Evolutionary conservation across 2,113 vertebrate genomes (phyloP), one percentile per base, ranked within the genome.

Genomic region (Erinaceus europaeus): DNA sequence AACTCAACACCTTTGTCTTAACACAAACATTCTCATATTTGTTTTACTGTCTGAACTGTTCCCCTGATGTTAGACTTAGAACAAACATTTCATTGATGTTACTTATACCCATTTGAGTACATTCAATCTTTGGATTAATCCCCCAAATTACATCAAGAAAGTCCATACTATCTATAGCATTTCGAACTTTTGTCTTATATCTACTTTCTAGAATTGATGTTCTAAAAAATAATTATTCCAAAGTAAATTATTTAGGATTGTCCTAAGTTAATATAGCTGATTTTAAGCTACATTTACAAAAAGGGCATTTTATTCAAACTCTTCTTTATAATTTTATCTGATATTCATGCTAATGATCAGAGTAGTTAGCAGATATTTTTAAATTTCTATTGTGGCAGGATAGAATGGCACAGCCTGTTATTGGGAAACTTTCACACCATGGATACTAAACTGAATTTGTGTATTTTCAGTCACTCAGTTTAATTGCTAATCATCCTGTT

Each of bases 121-220:
- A 72, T 89, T 48, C 9, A 18, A 20, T 44, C 68, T 92, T 77
- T 48, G 32, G 50, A 79, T 86, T 84, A 88, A 72, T 84, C 34
- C 82, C 73, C 34, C 38, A 93, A 34, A 69, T 89, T 74, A 50
- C 34, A 48, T 80, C 71, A 85, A 38, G 73, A 83, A 91, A 84
- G 78, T 85, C 34, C 21, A 2, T 64, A 53, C 14, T 64, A 61
- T 69, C n/a, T 32, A n/a, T n/a, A 90, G 50, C n/a, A 72, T 91
- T 93, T 61, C 71, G 91, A 79, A 62, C 25, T 36, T 80, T 83
- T 76, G 21, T 64, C 34, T 94, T 61, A 65, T 82, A 71, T 21
- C 29, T 18, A 61, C 78, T 93, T 92, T 87, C 48, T 34, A 87
- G 75, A 90, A 74, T 79, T 38, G 13, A 21, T 78, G 18, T 82